Conservation (phyloP, 2,113 vertebrate genomes). For the Silurus asotus region DNA sequence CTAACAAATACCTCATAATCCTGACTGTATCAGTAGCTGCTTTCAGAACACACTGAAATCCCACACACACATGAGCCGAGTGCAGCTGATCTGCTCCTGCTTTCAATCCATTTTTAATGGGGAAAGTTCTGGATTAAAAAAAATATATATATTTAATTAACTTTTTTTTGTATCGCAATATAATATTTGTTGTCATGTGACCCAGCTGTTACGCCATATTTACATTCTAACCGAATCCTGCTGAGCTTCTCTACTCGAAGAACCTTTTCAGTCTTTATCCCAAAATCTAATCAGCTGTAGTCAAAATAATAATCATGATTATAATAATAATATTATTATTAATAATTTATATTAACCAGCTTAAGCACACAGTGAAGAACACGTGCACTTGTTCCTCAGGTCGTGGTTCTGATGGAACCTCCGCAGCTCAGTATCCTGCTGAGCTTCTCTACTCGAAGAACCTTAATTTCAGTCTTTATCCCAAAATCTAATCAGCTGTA, state of each 20-base stretch:
- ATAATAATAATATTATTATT: neutral
- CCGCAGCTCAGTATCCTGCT: neutral
- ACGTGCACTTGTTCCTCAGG: conserved; percentile 1
- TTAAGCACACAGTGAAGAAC: neutral
- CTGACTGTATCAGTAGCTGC: neutral
- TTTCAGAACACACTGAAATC: neutral
- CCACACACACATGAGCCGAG: no score
- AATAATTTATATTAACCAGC: no score
- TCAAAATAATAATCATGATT: neutral
- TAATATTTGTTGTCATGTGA: neutral
- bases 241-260: neutral
- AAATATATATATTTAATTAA: no score
- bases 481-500: neutral
- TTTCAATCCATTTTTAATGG: no score
- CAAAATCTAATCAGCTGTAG: neutral
- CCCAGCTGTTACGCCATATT: neutral
- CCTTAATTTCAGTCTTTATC: neutral
- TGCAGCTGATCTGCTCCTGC: no score
- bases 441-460: neutral
- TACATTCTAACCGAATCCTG: neutral
- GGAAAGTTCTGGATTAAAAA: no score
- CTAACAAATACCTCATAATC: neutral
- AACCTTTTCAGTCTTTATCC: neutral
- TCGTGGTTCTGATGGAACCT: neutral
- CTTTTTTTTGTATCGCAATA: neutral